These are phyloP conservation scores for Uloborus plumipes DNA, from an alignment of 2,888 invertebrate genomes.

Conservation along the genomic window DNA sequence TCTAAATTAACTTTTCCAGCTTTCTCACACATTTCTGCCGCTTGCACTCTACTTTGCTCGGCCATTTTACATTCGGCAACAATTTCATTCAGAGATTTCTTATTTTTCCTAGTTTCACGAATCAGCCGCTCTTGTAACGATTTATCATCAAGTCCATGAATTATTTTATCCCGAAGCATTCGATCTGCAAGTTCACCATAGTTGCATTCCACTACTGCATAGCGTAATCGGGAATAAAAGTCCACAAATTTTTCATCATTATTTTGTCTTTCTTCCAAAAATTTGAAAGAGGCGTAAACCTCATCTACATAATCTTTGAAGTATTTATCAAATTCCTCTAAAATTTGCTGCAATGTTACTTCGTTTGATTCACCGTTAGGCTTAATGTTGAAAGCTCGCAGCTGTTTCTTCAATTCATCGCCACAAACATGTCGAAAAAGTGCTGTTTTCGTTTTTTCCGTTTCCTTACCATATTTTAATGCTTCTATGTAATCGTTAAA, in stretches of 20 bases:
- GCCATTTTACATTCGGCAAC: constrained; percentile 19
- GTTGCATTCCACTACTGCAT: constrained; percentile 10
- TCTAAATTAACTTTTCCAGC: not conserved
- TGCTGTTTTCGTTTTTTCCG: constrained; percentile 5
- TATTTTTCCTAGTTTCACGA: constrained; percentile 14
- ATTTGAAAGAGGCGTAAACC: constrained; percentile 1
- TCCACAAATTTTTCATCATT: not conserved
- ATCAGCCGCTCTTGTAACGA: constrained; percentile 24
- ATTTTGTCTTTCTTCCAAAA: not conserved
- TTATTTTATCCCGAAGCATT: constrained; percentile 23
- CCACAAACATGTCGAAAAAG: constrained; percentile 20
- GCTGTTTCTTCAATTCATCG: not conserved
- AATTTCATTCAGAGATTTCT: constrained; percentile 3
- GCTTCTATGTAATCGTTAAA: constrained; percentile 25
- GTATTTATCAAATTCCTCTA: constrained; percentile 2
- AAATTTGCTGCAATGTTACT: constrained; percentile 3
- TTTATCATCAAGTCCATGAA: constrained; percentile 37
- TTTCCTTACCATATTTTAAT: constrained; percentile 3
- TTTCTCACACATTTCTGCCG: not conserved
- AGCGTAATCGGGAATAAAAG: not conserved
- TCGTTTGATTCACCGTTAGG: not conserved
- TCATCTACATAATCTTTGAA: constrained; percentile 6
- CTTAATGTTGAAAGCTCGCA: too few relatives aligned
- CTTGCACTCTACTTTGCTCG: not conserved
- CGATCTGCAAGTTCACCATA: constrained; percentile 2